Base-by-base conservation (phyloP, 1,140 invertebrate species). In the Chlorops oryzae region DNA sequence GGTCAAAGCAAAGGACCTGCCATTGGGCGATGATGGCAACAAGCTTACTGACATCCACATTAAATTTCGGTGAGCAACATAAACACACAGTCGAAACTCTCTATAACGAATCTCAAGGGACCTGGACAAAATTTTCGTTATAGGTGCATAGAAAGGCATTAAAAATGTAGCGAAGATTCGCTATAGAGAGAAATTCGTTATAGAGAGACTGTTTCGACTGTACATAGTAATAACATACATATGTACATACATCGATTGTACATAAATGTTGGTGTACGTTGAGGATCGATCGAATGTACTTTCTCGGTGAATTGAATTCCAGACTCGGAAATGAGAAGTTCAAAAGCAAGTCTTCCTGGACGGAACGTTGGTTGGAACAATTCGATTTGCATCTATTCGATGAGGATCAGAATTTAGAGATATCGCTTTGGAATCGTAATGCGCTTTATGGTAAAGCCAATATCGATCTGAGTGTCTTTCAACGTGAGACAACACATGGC, bases 281-380 rank as follows among this genome's bases (percentile, higher is more conserved):
- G 21, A 22, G 5, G 3, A 38, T 50, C 3, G 5, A 12, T 13
- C 3, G 18, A 2, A 24, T 3, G n/a, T 15, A 40, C 9, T 27
- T n/a, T 13, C 25, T 15, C 15, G 15, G 3, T n/a, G n/a, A 27
- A 21, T 7, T n/a, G 0, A 5, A 18, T 73, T 74, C 24, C 63
- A 92, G 90, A 72, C 81, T 99, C 65, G 94, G 93, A 53, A 92
- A 88, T 63, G 96, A 99, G 77, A 98, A 98, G 75, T 98, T 95
- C 77, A 97, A 98, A 77, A 96, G 91, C 69, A 95, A 97, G 76
- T 89, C 93, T 50, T 79, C 86, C 22, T 86, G 85, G 76, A 87
- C 90, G 66, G 87, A 87, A 0, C 80, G 86, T 55, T 98, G 95
- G 96, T 65, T 96, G 63, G 96, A 99, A 65, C 94, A 98, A 73